Evolutionary conservation across 2,888 invertebrate species (phyloP).

Genomic region (Limnephilus rhombicus): DNA sequence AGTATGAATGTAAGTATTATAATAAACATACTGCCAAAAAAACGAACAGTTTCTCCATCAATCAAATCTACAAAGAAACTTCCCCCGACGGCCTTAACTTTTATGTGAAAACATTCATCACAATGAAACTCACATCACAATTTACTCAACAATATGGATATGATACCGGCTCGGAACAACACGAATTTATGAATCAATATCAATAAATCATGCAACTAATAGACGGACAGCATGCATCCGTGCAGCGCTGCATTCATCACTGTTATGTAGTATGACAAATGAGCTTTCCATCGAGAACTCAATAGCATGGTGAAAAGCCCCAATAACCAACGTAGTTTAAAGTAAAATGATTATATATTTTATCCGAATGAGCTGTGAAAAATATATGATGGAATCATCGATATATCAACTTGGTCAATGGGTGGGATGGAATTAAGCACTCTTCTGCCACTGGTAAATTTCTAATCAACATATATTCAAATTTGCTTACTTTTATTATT

Average conservation of each 20-base stretch:
- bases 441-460: too few species aligned
- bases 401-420: too few species aligned
- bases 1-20: not conserved
- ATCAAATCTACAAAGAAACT: not conserved
- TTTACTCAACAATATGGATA: not conserved
- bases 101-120: not conserved
- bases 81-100: not conserved
- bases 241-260: not conserved
- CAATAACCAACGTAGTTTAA: not conserved
- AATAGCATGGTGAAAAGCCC: not conserved
- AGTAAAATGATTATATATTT: not conserved
- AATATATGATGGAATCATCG: not conserved
- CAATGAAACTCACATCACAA: not conserved
- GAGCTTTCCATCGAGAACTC: not conserved
- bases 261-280: not conserved
- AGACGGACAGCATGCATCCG: not conserved
- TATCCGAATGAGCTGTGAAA: not conserved
- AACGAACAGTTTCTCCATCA: not conserved
- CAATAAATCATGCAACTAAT: conserved; percentile 1
- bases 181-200: not conserved
- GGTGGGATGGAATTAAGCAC: too few species aligned
- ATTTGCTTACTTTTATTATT: too few species aligned
- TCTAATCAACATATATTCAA: too few species aligned
- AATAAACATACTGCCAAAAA: not conserved
- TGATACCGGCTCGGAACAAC: not conserved